Base-by-base conservation (phyloP, 2,888 invertebrate genomes). In the Scaptomyza cyrtandrae region DNA sequence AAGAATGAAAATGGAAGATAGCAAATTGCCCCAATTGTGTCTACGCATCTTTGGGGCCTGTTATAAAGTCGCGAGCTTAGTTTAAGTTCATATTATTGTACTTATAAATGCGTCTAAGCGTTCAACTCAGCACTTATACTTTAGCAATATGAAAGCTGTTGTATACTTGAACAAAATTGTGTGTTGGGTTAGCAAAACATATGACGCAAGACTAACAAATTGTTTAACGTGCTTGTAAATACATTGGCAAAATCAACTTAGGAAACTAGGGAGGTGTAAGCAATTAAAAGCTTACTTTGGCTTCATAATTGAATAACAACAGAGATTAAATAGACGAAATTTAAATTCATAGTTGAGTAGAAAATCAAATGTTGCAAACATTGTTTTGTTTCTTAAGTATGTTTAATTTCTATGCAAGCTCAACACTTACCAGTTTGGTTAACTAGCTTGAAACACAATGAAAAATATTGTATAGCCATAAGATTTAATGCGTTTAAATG, bases 1-100 rank as follows among this genome's bases (percentile, higher is more conserved):
- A 46, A 46, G 59, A 46, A 39, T 44, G 52, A 55, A 63, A 63
- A 46, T 37, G 37, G 7, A 24, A 27, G 14, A 37, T 19, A 78
- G 78, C 85, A 81, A 86, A 86, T 86, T 84, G 81, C 62, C 59
- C 60, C 85, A 81, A 81, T 86, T 86, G 85, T 74, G 73, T 37
- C 58, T 37, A 45, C 49, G 39, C 56, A 14, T 33, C 16, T 37
- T 33, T 19, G 14, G 37, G 1, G 10, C 33, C 49, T 48, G 45
- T 10, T 52, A 54, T 46, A 54, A 67, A 75, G 71, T 86, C 49
- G 66, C 63, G 75, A 45, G 75, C 75, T 75, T 70, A 76, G 62
- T 78, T 53, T 55, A 64, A 71, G 80, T 61, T 66, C 66, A 66
- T 80, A 69, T 76, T 54, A 55, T 41, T 41, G 16, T 58, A 33